Evolutionary conservation across 2,888 invertebrate genomes (phyloP).

Genomic region (Ectobius pallidus): DNA sequence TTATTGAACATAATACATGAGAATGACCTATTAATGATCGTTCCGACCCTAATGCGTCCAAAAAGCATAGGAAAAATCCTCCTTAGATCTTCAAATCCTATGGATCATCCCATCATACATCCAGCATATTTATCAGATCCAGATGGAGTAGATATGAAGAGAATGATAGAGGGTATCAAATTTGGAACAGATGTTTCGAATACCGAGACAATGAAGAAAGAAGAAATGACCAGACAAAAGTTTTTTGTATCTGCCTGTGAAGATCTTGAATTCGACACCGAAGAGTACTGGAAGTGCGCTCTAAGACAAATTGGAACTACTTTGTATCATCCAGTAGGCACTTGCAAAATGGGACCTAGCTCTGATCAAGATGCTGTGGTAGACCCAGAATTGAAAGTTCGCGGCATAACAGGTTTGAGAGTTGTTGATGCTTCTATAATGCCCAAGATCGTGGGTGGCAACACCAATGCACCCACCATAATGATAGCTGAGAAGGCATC

Average conservation of each 20-base stretch:
- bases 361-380: slow-evolving; percentile 59
- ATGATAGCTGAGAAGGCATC: slow-evolving; percentile 56
- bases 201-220: slow-evolving; percentile 54
- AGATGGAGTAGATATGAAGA: slow-evolving; percentile 58
- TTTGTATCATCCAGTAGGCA: slow-evolving; percentile 72
- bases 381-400: slow-evolving; percentile 58
- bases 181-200: slow-evolving; percentile 53
- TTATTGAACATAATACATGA: not conserved
- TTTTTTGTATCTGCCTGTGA: slow-evolving; percentile 54
- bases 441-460: slow-evolving; percentile 61
- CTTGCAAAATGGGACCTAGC: slow-evolving; percentile 68
- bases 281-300: slow-evolving; percentile 64
- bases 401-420: slow-evolving; percentile 60
- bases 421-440: slow-evolving; percentile 61
- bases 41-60: slow-evolving; percentile 54
- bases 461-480: slow-evolving; percentile 63
- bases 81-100: slow-evolving; percentile 61
- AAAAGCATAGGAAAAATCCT: slow-evolving; percentile 63
- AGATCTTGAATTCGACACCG: slow-evolving; percentile 50
- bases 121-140: slow-evolving; percentile 66
- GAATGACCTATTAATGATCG: not conserved
- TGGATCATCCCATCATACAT: slow-evolving; percentile 64
- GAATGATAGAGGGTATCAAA: slow-evolving; percentile 59
- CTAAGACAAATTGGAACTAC: slow-evolving; percentile 61
- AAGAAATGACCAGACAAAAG: slow-evolving; percentile 52